Base-by-base conservation (phyloP, 2,113 vertebrate species). In the Acanthisitta chloris region DNA sequence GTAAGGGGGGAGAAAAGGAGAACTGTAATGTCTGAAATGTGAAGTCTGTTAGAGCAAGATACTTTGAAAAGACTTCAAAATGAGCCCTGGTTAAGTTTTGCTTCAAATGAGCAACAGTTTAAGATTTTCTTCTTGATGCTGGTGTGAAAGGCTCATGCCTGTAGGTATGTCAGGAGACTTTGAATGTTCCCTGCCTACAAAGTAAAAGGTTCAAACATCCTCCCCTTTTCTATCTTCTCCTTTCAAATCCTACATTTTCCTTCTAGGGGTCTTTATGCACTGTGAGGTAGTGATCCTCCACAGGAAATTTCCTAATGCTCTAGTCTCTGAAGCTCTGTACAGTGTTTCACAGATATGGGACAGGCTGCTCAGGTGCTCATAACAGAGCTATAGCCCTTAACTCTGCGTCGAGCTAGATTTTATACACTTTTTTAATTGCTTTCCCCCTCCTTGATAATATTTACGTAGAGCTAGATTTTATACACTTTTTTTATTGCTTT, bases 21-120 rank as follows among this genome's bases (percentile, higher is more conserved):
- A 64, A 24, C 34, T 96, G 94, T 92, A 65, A 51, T 58, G 24
- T 82, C 43, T 92, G 55, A 82, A 86, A 89, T 71, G 43, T 83
- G 46, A 89, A 78, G 55, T 74, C 78, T 92, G 18, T 73, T 93
- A 26, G 21, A 94, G 62, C 28, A 38, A 92, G 64, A 24, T 80
- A 65, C 81, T 86, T 94, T 77, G 61, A 95, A 93, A 94, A 66
- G 10, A 86, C 78, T 95, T 96, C 65, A 86, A 51, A 84, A 90
- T 59, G 49, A 94, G 20, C 29, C 28, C n/a, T 5, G 5, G 23
- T 38, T 92, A 95, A 83, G 43, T 94, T 89, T 94, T 90, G 4
- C 46, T 96, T 42, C 36, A 95, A 91, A 93, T 96, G 71, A 93
- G 29, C 89, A 94, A 82, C 1, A 6, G 55, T 82, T 96, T 88